A percentile compares a stretch with the other conserved stretches of the same genome.
These are phyloP conservation scores for Ctenoplectra terminalis DNA, from an alignment of 1,140 invertebrate species.

Conservation along the genomic window DNA sequence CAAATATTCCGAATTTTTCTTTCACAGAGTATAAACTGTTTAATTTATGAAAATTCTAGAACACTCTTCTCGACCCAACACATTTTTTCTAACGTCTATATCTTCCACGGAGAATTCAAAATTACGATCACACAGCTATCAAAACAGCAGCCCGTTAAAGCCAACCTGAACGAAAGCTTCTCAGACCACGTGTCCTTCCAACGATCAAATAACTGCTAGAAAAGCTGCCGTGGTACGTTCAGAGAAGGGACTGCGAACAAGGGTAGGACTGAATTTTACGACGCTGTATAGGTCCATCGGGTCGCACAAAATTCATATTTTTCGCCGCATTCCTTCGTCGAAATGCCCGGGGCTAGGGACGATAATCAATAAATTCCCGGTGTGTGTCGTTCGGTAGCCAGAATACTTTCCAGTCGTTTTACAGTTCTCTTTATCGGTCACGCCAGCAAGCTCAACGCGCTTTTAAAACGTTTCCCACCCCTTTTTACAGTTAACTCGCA, in stretches of 20 bases:
- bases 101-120: too few species aligned
- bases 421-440: slow-evolving; percentile 1
- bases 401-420: slow-evolving; percentile 25
- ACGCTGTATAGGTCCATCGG: not conserved
- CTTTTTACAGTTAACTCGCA: not conserved
- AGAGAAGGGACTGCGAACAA: not conserved
- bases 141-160: too few species aligned
- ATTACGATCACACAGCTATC: too few species aligned
- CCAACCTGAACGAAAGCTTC: too few species aligned
- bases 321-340: not conserved
- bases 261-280: not conserved
- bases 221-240: not conserved
- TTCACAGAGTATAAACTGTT: too few species aligned
- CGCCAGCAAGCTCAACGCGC: not conserved
- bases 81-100: too few species aligned
- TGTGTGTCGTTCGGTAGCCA: not conserved
- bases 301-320: slow-evolving; percentile 8
- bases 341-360: slow-evolving; percentile 3
- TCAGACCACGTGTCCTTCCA: too few species aligned
- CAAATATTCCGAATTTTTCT: too few species aligned
- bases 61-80: too few species aligned
- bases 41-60: too few species aligned
- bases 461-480: not conserved
- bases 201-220: not conserved
- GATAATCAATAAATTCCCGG: slow-evolving; percentile 43